A percentile compares a stretch with the other conserved stretches of the same genome.
phyloP scores from a whole-genome alignment of 2,888 invertebrate genomes.

The Habroteleia sp. region DNA sequence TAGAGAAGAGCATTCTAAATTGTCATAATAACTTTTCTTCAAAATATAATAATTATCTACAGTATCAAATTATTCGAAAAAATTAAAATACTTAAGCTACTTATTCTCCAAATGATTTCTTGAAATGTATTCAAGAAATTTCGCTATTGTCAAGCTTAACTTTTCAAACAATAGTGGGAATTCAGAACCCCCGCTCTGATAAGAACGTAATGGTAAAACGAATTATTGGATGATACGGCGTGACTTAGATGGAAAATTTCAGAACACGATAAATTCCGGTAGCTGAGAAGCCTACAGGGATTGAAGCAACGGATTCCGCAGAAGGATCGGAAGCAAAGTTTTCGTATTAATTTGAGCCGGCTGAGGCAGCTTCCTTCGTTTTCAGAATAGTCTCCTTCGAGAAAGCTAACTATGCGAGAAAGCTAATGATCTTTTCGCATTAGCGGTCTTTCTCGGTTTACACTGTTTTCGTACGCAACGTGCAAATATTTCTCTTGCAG shows the following conservation, averaged over 20 bases:
- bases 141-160: conserved; percentile 7
- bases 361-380: conserved; percentile 53
- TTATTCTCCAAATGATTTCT: conserved; percentile 6
- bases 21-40: too few relatives aligned
- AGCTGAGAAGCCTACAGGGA: conserved; percentile 59
- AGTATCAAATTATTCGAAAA: too few relatives aligned
- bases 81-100: too few relatives aligned
- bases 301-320: conserved; percentile 52
- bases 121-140: conserved; percentile 16
- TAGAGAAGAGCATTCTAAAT: too few relatives aligned
- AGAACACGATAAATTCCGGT: conserved; percentile 57
- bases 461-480: conserved; percentile 63
- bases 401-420: conserved; percentile 60
- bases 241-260: conserved; percentile 61
- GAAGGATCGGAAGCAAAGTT: conserved; percentile 62
- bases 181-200: conserved; percentile 35
- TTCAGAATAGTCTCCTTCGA: conserved; percentile 43
- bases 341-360: conserved; percentile 65
- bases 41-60: too few relatives aligned
- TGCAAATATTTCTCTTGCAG: conserved; percentile 61
- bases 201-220: conserved; percentile 40
- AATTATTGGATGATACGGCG: conserved; percentile 50
- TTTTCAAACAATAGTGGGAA: conserved; percentile 11
- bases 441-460: conserved; percentile 58
- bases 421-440: conserved; percentile 65